Evolutionary conservation across 2,888 invertebrate genomes (phyloP).

Genomic region (Agriopis aurantiaria): DNA sequence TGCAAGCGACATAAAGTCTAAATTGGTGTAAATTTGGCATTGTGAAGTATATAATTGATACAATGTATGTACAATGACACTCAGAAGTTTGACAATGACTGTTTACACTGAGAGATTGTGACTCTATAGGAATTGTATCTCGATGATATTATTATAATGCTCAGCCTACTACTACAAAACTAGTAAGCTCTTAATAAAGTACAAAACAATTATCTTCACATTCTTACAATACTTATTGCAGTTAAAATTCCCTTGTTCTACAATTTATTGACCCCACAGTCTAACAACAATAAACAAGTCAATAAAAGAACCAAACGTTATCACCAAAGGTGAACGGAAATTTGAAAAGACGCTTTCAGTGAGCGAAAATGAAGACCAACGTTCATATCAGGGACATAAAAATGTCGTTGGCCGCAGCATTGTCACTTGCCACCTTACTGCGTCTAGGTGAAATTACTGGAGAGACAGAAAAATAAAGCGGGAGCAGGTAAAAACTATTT

Average conservation of each 20-base stretch:
- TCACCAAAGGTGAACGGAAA: slow-evolving; percentile 66
- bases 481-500: neutral
- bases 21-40: too few species aligned
- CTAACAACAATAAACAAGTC: slow-evolving; percentile 50
- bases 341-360: slow-evolving; percentile 65
- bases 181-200: neutral
- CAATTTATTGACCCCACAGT: slow-evolving; percentile 10
- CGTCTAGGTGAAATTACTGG: slow-evolving; percentile 41
- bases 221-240: neutral
- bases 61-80: too few species aligned
- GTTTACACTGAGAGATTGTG: too few species aligned
- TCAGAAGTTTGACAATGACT: too few species aligned
- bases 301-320: slow-evolving; percentile 54
- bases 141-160: too few species aligned
- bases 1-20: too few species aligned
- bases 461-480: slow-evolving; percentile 42
- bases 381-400: slow-evolving; percentile 65
- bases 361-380: slow-evolving; percentile 56
- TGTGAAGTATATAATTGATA: too few species aligned
- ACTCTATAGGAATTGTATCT: too few species aligned
- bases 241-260: neutral
- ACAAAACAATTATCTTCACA: too few species aligned
- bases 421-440: slow-evolving; percentile 57
- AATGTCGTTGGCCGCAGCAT: slow-evolving; percentile 61
- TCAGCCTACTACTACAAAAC: too few species aligned